Evolutionary conservation across 2,797 vertebrate genomes (phyloP), one percentile per base, ranked within the genome.

Genomic region (Melanotaenia parkinsoni): DNA sequence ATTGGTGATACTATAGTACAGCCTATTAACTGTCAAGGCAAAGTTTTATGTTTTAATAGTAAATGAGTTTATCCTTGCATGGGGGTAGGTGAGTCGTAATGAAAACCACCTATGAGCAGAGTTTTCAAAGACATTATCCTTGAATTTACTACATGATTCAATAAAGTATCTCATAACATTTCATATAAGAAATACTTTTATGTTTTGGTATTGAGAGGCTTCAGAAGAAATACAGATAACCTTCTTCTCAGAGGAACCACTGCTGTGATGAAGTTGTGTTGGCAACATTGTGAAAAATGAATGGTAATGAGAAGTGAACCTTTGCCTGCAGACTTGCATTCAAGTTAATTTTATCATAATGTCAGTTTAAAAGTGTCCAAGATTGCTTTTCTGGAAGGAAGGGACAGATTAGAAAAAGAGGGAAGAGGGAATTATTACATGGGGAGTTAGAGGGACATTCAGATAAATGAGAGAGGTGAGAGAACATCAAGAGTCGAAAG

Each of bases 291-390:
- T 3, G n/a, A 37, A 71, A 59, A 84, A 76, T 63, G 38, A 81
- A 79, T 63, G 57, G 67, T 67, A 74, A 88, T 86, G 79, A 85
- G 76, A 75, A 70, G 67, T 85, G 86, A 85, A 84, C 72, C 20
- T 18, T 45, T 40, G 76, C 83, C 83, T 74, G 74, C 10, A 1
- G 72, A 68, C 70, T 72, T 33, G 18, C 64, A 69, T 65, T 79
- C 68, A 60, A 80, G 78, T 76, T 77, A 72, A 84, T 88, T 85
- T 81, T 79, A 65, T 86, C 82, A 79, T 75, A 58, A 26, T 71
- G 70, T 85, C 80, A 74, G 7, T 81, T 80, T 70, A 59, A 77
- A 79, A 79, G 74, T 79, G 70, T 69, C 63, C 45, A 32, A 60
- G 79, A 79, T 70, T 82, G 63, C 57, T 14, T 20, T 37, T 57